These are phyloP conservation scores for Stictonetta naevosa DNA, from an alignment of 2,113 vertebrate genomes.

Conservation along the genomic window DNA sequence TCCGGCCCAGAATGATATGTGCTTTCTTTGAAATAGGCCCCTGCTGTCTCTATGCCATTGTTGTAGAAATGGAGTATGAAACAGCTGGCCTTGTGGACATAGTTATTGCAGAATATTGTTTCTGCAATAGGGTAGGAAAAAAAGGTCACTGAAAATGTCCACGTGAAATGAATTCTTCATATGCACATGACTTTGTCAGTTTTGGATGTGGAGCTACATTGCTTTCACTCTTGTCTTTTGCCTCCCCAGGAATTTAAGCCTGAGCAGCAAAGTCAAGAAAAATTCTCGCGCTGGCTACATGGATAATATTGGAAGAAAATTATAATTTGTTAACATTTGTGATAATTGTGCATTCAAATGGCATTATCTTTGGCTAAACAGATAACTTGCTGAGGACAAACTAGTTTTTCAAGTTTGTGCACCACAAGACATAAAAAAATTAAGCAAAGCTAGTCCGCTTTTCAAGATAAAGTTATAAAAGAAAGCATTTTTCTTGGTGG, in stretches of 20 bases:
- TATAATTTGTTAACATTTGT: not conserved
- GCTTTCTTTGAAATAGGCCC: not conserved
- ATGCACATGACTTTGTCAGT: not conserved
- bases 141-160: conserved; percentile 9
- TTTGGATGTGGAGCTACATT: not conserved
- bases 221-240: not conserved
- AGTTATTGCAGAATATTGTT: conserved; percentile 48
- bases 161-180: not conserved
- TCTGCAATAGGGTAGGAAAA: conserved; percentile 3
- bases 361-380: not conserved
- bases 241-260: not conserved
- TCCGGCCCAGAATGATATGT: conserved; percentile 10
- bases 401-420: not conserved
- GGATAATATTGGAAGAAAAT: not conserved
- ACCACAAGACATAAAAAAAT: not conserved
- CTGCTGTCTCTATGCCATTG: conserved; percentile 10
- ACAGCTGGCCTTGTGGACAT: conserved; percentile 22
- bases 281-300: not conserved
- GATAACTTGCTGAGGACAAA: not conserved
- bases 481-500: not conserved
- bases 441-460: not conserved
- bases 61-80: conserved; percentile 28
- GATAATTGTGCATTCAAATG: not conserved
- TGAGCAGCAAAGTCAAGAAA: not conserved
- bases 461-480: not conserved